phyloP scores from a whole-genome alignment of 2,113 vertebrate species.

The Misgurnus anguillicaudatus region DNA sequence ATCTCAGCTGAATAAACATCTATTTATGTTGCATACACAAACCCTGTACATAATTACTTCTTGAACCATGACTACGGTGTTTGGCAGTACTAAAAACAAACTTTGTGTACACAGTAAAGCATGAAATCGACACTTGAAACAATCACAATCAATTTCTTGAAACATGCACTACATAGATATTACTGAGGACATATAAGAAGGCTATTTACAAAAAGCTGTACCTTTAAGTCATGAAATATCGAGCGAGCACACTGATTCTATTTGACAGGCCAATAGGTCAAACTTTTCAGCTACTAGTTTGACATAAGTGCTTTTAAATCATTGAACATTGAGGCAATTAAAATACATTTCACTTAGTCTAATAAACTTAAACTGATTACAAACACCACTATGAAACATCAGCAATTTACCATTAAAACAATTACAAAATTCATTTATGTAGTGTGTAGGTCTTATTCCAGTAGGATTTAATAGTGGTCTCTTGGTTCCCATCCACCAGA shows the following conservation, averaged over 20 bases:
- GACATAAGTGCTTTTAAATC: constrained; percentile 8
- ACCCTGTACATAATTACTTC: neutral
- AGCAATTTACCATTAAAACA: neutral
- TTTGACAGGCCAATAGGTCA: constrained; percentile 20
- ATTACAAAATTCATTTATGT: no score
- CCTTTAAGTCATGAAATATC: neutral
- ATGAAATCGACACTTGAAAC: neutral
- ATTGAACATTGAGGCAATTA: constrained; percentile 4
- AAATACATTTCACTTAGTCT: constrained; percentile 19
- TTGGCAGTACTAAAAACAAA: neutral
- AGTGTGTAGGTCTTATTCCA: no score
- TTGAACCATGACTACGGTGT: neutral
- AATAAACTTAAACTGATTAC: constrained; percentile 10
- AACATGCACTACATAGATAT: neutral
- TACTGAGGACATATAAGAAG: neutral
- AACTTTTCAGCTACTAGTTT: neutral
- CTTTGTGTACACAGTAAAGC: neutral
- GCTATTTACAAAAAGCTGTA: neutral
- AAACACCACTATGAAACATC: neutral
- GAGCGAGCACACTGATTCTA: neutral
- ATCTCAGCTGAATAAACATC: constrained; percentile 21
- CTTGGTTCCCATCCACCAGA: no score
- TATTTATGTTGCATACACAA: neutral
- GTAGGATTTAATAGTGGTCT: no score
- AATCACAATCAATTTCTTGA: neutral